phyloP scores from a whole-genome alignment of 2,113 vertebrate species.

The Phaethon lepturus region DNA sequence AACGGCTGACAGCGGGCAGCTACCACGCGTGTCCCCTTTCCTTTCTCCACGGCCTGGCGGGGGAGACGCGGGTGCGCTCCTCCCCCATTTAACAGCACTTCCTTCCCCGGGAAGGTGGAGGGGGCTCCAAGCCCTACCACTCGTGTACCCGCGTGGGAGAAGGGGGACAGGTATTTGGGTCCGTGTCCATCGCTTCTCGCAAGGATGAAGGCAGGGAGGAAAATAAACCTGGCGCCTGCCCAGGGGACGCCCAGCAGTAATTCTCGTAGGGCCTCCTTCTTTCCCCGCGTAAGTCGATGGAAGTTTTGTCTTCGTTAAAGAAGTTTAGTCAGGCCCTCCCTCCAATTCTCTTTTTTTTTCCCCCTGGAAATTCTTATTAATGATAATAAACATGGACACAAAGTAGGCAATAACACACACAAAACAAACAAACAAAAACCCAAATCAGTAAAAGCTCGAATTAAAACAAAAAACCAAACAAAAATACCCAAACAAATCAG shows the following conservation, averaged over 20 bases:
- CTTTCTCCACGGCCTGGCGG: neutral
- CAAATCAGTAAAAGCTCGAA: neutral
- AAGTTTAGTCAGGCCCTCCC: neutral
- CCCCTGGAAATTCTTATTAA: neutral
- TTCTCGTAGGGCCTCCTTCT: neutral
- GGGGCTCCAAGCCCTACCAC: neutral
- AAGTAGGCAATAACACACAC: neutral
- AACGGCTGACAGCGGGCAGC: neutral
- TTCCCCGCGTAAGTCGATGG: neutral
- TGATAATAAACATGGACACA: neutral
- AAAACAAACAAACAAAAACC: neutral
- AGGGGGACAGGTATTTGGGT: fast-evolving
- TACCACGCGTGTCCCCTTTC: neutral
- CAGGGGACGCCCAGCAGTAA: neutral
- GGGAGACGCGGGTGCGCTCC: too few species aligned
- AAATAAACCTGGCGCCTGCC: neutral
- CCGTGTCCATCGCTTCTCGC: neutral
- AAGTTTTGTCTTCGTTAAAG: neutral
- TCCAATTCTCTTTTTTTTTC: neutral
- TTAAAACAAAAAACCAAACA: neutral
- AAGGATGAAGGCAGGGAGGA: neutral
- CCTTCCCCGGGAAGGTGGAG: neutral
- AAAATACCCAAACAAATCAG: too few species aligned
- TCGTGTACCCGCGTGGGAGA: too few species aligned
- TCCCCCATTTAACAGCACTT: neutral